Percentiles rank a stretch among this genome's conserved stretches.
Evolutionary conservation across 2,888 invertebrate species (phyloP).

Genomic region (Hypselothyrea guttata): DNA sequence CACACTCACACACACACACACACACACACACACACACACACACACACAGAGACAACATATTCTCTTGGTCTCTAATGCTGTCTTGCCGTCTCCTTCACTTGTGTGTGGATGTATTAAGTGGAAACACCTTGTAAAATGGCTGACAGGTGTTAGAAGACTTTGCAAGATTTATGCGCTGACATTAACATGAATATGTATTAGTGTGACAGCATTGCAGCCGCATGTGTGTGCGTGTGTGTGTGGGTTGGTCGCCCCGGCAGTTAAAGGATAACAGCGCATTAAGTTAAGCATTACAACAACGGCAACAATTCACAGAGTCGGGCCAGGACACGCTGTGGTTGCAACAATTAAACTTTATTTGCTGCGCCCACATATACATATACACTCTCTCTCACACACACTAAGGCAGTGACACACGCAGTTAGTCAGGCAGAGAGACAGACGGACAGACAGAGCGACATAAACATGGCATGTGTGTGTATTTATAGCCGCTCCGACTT

Average conservation of each 20-base stretch:
- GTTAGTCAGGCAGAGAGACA: conserved; percentile 13
- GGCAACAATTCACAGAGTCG: conserved; percentile 45
- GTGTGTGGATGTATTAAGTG: conserved; percentile 70
- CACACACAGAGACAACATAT: conserved; percentile 24
- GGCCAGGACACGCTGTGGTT: conserved; percentile 69
- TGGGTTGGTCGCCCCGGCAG: conserved; percentile 63
- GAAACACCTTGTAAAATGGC: conserved; percentile 77
- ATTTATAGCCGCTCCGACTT: conserved; percentile 67
- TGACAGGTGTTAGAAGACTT: conserved; percentile 77
- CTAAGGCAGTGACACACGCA: conserved; percentile 5
- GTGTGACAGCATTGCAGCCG: conserved; percentile 56
- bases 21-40: conserved; percentile 13
- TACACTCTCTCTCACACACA: conserved; percentile 14
- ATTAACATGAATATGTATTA: conserved; percentile 76
- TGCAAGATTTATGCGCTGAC: conserved; percentile 77
- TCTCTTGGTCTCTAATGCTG: conserved; percentile 16
- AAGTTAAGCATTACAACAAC: conserved; percentile 72
- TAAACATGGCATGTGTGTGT: conserved; percentile 57
- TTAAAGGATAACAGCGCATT: conserved; percentile 78
- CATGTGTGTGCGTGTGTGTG: conserved; percentile 27
- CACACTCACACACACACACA: conserved; percentile 22
- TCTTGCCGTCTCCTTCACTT: conserved; percentile 24
- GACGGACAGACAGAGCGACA: conserved; percentile 27
- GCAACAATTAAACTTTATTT: conserved; percentile 78
- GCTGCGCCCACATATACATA: conserved; percentile 57